Evolutionary conservation across 2,113 vertebrate genomes (phyloP), one percentile per base, ranked within the genome.

Genomic region (Limnothrissa miodon): DNA sequence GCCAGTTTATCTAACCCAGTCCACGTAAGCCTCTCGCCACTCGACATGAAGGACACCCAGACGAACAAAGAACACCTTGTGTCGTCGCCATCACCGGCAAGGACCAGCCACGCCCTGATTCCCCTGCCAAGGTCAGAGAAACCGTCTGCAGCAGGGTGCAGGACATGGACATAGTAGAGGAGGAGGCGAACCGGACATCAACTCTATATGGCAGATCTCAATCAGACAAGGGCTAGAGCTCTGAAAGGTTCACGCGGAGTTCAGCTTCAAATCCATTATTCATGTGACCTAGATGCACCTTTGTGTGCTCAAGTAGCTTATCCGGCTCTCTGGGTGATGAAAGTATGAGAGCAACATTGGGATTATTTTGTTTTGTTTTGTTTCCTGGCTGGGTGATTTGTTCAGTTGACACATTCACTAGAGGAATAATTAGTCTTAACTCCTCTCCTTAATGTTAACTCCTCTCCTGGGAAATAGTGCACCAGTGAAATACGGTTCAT

Each of bases 161-260:
- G 62, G 29, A 36, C 10, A 33, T 13, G 62, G 62, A 44, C 9
- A 36, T 45, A 39, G 25, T 45, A 36, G 80, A 5, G 51, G 11
- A 39, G 82, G 86, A 90, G 90, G 90, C 15, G 33, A 10, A 70
- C 29, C 29, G 29, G 33, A 36, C 62, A 70, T 29, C 62, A 33
- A 70, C 62, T 36, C 62, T 36, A 70, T 86, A 89, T 83, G 86
- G 87, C 84, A 81, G 90, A 90, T 90, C 89, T 86, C 85, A 33
- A 48, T 45, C 84, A 91, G 87, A 87, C 88, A 89, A 78, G 39
- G 87, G 17, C 51, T 85, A 84, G 84, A 83, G 87, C 88, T 87
- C 86, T 83, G 84, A 29, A 84, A 39, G 89, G 92, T 94, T 94
- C 92, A 94, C 87, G 83, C 1, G 88, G 86, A 92, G 91, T 94